A percentile compares a stretch with the other conserved stretches of the same genome.
Conservation (phyloP, 2,888 invertebrate genomes). For the Axea sp. region DNA sequence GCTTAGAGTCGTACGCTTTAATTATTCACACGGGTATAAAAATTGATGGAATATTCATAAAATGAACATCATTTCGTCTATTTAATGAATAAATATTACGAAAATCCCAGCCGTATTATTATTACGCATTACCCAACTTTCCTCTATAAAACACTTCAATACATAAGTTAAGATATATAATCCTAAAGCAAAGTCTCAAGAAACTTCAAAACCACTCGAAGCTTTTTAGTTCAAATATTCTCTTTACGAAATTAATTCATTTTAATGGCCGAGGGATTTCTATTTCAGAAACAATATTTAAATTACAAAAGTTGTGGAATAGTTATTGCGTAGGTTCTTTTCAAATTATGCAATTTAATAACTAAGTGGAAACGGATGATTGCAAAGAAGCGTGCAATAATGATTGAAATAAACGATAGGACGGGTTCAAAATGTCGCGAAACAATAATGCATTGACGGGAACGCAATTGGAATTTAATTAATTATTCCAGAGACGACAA, state of each 20-base stretch:
- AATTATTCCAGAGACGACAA: conserved; percentile 29
- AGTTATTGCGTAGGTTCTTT: neutral
- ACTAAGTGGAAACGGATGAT: neutral
- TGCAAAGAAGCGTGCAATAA: neutral
- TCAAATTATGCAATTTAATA: conserved; percentile 1
- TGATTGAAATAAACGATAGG: neutral
- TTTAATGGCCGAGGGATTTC: conserved; percentile 29
- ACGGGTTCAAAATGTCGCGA: neutral
- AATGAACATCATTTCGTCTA: conserved; percentile 20
- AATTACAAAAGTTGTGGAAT: conserved; percentile 15
- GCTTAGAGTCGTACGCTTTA: conserved; percentile 1
- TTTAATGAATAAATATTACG: conserved; percentile 40
- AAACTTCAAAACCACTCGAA: conserved; percentile 37
- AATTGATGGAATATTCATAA: conserved; percentile 30
- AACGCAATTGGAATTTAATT: conserved; percentile 37
- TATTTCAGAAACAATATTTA: conserved; percentile 30
- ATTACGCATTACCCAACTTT: conserved; percentile 46
- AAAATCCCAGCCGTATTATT: conserved; percentile 22
- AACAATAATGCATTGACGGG: conserved; percentile 32
- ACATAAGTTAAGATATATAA: conserved; percentile 43
- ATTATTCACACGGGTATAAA: conserved; percentile 11
- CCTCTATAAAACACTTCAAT: conserved; percentile 39
- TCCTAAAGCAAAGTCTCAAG: conserved; percentile 28
- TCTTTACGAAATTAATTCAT: conserved; percentile 29
- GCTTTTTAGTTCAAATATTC: conserved; percentile 21